Evolutionary conservation across 2,113 vertebrate species (phyloP), one percentile per base, ranked within the genome.

Genomic region (Macquaria australasica): DNA sequence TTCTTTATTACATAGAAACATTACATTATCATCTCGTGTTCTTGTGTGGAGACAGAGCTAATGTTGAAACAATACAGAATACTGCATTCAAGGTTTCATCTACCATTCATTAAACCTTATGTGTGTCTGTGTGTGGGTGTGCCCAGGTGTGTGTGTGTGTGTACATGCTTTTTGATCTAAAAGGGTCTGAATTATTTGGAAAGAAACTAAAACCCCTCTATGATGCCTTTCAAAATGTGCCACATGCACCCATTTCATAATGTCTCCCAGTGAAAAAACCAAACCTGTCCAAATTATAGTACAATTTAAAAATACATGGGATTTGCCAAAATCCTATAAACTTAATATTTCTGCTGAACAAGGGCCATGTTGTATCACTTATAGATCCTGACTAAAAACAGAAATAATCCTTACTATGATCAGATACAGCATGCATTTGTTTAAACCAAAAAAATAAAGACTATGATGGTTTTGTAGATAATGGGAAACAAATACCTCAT

Each of bases 21-120:
- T 62, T 23, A 59, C 50, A 82, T 51, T 73, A 8, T 56, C 0
- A 7, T 37, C 10, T 37, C 7, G 48, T 55, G 73, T 53, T 58
- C 28, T 39, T 43, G 43, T 60, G 56, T 70, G 79, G 51, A 83
- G 51, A 28, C 20, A 73, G 43, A 71, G 45, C 39, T 73, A 15
- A 28, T 31, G 60, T 25, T 70, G n/a, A 75, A 64, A 39, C 25
- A 55, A 63, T 14, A 75, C 70, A 55, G 20, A 66, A 59, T 63
- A 5, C 7, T 41, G 23, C 9, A 9, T 69, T 73, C 73, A 86
- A 72, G 43, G 43, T 67, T 77, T 73, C 67, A 72, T 37, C 15
- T 21, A 59, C 8, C 2, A 14, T 73, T 68, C 31, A 67, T 48
- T 31, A 14, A 67, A 23, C 6, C 14, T 11, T 59, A 11, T 59